These are phyloP conservation scores for Phyllopteryx taeniolatus DNA, from an alignment of 2,113 vertebrate genomes.

Conservation along the genomic window DNA sequence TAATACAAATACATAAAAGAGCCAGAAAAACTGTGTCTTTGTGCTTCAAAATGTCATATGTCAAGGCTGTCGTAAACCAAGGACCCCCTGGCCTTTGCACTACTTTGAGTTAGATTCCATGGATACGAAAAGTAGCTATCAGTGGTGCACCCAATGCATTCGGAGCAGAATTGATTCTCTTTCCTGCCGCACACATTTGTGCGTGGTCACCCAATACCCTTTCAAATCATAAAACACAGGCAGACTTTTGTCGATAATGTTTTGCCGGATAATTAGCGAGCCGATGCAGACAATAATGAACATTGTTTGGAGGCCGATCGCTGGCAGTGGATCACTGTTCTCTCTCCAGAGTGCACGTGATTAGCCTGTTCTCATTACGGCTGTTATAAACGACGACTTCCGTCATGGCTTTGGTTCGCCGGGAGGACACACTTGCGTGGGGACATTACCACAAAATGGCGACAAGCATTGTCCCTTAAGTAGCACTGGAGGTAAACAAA, in stretches of 20 bases:
- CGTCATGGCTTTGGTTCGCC: conserved; percentile 53
- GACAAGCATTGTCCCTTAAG: conserved; percentile 45
- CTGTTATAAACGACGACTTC: conserved; percentile 69
- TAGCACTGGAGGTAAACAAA: not conserved
- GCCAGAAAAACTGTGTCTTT: no score
- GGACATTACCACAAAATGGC: conserved; percentile 14
- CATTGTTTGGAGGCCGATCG: conserved; percentile 72
- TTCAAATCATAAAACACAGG: conserved; percentile 49
- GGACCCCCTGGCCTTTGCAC: no score
- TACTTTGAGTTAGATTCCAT: no score
- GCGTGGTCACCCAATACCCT: conserved; percentile 27
- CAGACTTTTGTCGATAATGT: conserved; percentile 62
- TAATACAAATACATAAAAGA: no score
- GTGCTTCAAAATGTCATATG: no score
- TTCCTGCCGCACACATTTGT: conserved; percentile 4
- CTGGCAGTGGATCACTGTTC: conserved; percentile 71
- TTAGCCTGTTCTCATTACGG: conserved; percentile 72
- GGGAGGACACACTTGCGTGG: conserved; percentile 32
- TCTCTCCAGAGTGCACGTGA: conserved; percentile 71
- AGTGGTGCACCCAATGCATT: not conserved
- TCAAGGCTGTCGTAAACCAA: no score
- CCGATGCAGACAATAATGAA: conserved; percentile 72
- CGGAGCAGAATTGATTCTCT: not conserved
- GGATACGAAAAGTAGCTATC: not conserved
- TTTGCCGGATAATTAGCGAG: conserved; percentile 74